Conservation (phyloP, 2,113 vertebrate genomes). For the Dasyprocta punctata region DNA sequence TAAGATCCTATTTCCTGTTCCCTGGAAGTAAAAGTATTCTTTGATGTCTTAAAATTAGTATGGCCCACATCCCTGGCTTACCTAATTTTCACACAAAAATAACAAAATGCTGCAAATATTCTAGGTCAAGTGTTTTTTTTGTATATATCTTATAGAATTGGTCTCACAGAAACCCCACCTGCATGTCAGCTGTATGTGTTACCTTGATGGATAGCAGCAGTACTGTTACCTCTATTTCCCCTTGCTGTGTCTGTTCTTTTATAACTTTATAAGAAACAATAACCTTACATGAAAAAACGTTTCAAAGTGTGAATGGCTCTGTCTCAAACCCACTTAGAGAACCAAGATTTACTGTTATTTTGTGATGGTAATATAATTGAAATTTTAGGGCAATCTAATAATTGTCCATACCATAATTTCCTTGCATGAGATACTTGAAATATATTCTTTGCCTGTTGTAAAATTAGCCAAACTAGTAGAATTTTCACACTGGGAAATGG, state of each 20-base stretch:
- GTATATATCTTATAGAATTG: too few species aligned
- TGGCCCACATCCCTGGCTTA: background rate
- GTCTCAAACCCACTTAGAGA: background rate
- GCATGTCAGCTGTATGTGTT: too few species aligned
- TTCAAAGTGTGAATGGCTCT: background rate
- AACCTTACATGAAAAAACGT: background rate
- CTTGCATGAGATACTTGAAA: background rate
- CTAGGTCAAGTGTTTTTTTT: background rate
- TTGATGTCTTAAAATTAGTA: background rate
- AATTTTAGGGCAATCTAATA: background rate
- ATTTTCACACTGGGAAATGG: too few species aligned
- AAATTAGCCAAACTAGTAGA: background rate
- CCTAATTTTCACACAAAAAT: background rate
- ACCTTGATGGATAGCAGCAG: background rate
- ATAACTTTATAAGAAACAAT: background rate
- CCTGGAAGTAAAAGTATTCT: background rate
- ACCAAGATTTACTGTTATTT: background rate
- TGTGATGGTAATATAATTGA: background rate
- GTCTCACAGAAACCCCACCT: background rate
- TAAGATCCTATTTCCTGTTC: background rate
- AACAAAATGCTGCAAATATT: rapidly evolving
- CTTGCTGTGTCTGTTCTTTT: background rate
- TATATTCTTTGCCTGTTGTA: background rate
- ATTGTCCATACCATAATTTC: background rate
- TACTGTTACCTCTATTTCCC: background rate